A percentile compares a stretch with the other conserved stretches of the same genome.
Conservation (phyloP, 2,113 vertebrate genomes). For the Microcebus jonahi region DNA sequence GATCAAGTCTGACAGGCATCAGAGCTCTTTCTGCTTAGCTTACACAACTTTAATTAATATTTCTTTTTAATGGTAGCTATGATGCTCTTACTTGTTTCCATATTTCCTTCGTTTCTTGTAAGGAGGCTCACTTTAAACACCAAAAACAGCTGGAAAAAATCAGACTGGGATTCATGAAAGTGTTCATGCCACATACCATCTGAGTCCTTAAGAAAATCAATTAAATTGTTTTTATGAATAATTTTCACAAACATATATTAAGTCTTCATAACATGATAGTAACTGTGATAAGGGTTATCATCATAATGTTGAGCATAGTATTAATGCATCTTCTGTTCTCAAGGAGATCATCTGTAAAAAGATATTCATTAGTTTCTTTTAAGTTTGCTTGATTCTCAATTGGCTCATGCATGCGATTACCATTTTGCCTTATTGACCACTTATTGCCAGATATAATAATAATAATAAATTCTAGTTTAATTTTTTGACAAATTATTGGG, state of each 20-base stretch:
- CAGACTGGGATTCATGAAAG: not conserved
- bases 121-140: not conserved
- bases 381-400: not conserved
- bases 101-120: not conserved
- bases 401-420: not conserved
- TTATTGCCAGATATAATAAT: not conserved
- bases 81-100: not conserved
- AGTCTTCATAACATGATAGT: not conserved
- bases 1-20: not conserved
- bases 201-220: not conserved
- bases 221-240: not conserved
- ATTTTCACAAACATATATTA: not conserved
- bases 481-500: not conserved
- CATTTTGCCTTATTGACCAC: not conserved
- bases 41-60: not conserved
- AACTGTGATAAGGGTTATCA: not conserved
- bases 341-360: not conserved
- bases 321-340: not conserved
- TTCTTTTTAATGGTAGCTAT: not conserved
- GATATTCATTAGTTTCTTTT: not conserved
- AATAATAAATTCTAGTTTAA: not conserved
- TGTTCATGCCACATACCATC: not conserved
- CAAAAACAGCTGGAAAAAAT: not conserved
- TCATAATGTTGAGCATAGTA: not conserved
- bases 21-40: not conserved